A percentile compares a stretch with the other conserved stretches of the same genome.
phyloP scores from a whole-genome alignment of 1,140 invertebrate species.

The Pseudomyrmex pallidus region DNA sequence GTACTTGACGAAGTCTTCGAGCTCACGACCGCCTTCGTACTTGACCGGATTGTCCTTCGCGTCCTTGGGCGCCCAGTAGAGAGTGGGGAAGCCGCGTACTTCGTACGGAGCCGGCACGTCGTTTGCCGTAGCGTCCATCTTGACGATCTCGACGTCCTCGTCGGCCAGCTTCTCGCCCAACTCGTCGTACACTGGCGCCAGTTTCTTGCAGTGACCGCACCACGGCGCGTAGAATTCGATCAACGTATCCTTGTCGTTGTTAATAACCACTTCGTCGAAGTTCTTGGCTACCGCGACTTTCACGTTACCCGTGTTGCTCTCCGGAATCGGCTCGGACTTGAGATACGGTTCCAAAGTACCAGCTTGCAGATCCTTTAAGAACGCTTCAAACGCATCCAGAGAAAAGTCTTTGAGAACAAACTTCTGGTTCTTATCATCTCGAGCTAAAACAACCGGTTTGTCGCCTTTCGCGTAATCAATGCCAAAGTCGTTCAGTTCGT shows the following conservation, averaged over 20 bases:
- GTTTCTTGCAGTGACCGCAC: constrained; percentile 99
- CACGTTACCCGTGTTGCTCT: constrained; percentile 93
- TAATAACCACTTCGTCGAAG: constrained; percentile 97
- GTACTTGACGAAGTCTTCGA: constrained; percentile 98
- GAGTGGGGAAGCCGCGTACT: constrained; percentile 98
- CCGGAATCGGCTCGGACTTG: constrained; percentile 98
- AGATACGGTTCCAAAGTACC: constrained; percentile 96
- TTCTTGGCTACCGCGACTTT: constrained; percentile 98
- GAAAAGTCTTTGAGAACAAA: constrained; percentile 97
- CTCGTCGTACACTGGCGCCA: constrained; percentile 97
- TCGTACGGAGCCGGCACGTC: constrained; percentile 97
- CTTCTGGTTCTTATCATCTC: constrained; percentile 94
- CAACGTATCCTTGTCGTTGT: constrained; percentile 96
- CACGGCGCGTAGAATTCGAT: constrained; percentile 99
- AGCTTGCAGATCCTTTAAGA: constrained; percentile 93
- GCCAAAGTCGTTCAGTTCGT: constrained; percentile 97
- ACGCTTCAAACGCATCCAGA: constrained; percentile 94
- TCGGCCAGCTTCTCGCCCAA: constrained; percentile 95
- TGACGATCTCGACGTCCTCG: constrained; percentile 97
- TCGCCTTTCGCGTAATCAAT: constrained; percentile 94
- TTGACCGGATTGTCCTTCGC: constrained; percentile 92
- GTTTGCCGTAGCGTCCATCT: constrained; percentile 99
- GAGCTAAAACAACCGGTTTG: constrained; percentile 95
- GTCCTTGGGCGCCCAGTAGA: constrained; percentile 97
- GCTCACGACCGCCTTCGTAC: constrained; percentile 97